Evolutionary conservation across 1,140 invertebrate genomes (phyloP).

Genomic region (Halesus radiatus): DNA sequence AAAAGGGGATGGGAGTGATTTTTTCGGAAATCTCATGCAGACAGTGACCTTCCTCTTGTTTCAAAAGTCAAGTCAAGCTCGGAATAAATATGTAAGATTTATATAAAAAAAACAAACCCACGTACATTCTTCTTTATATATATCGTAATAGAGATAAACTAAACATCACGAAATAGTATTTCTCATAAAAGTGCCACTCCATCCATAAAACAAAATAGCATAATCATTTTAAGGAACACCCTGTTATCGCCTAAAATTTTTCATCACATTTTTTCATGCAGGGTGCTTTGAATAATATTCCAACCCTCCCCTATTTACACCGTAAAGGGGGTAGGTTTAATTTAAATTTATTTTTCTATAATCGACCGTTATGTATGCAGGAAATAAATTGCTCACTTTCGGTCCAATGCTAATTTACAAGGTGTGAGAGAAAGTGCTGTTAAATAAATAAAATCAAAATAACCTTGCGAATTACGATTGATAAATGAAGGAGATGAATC

Average conservation of each 20-base stretch:
- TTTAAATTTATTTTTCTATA: slow-evolving; percentile 15
- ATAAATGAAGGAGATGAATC: slow-evolving; percentile 4
- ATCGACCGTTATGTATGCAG: slow-evolving; percentile 23
- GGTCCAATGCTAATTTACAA: not conserved
- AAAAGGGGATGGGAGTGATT: no score
- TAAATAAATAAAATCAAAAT: slow-evolving; percentile 19
- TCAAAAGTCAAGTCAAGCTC: no score
- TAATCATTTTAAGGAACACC: not conserved
- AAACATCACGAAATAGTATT: no score
- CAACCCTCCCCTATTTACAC: slow-evolving; percentile 14
- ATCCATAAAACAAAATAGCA: no score
- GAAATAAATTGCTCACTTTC: not conserved
- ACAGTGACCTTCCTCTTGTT: no score
- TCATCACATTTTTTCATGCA: not conserved
- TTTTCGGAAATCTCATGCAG: no score
- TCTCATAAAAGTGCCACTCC: no score
- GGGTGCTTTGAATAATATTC: slow-evolving; percentile 17
- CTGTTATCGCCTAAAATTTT: not conserved
- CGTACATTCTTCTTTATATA: no score
- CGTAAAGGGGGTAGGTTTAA: not conserved
- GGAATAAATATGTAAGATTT: no score
- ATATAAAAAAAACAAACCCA: no score
- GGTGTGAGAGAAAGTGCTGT: slow-evolving; percentile 21
- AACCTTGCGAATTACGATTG: slow-evolving; percentile 4
- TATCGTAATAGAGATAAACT: no score